Evolutionary conservation across 2,113 vertebrate species (phyloP).

Genomic region (Arvicanthis niloticus): DNA sequence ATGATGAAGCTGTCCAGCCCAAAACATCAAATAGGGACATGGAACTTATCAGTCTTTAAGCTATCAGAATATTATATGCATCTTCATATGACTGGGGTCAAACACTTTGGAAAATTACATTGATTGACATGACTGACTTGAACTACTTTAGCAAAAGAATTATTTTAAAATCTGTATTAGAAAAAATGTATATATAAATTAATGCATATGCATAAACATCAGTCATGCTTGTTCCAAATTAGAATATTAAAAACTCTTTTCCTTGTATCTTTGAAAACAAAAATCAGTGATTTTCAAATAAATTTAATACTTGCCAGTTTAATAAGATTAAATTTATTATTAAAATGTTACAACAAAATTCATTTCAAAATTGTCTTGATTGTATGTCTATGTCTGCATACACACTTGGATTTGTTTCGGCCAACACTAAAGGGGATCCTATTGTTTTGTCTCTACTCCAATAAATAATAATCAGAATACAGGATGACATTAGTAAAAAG

Average conservation of each 20-base stretch:
- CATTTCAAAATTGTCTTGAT: conserved; percentile 25
- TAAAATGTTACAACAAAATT: not conserved
- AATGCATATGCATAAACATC: not conserved
- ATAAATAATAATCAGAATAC: conserved; percentile 19
- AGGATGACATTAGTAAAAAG: not conserved
- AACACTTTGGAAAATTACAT: not conserved
- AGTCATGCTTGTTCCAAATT: not conserved
- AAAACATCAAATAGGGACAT: not conserved
- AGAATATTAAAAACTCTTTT: not conserved
- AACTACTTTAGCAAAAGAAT: not conserved
- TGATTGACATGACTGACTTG: not conserved
- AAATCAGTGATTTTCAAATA: not conserved
- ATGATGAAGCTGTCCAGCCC: not conserved
- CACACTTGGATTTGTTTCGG: not conserved
- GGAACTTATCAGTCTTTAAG: not conserved
- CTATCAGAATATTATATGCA: not conserved
- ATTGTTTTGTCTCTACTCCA: not conserved
- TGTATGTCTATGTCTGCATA: not conserved
- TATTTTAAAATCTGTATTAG: not conserved
- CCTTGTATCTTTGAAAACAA: not conserved
- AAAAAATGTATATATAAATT: not conserved
- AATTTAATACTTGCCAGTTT: not conserved
- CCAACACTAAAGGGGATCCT: not conserved
- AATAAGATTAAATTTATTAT: not conserved
- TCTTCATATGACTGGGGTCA: not conserved